Conservation (phyloP, 2,113 vertebrate genomes). For the Cyprinus carpio region DNA sequence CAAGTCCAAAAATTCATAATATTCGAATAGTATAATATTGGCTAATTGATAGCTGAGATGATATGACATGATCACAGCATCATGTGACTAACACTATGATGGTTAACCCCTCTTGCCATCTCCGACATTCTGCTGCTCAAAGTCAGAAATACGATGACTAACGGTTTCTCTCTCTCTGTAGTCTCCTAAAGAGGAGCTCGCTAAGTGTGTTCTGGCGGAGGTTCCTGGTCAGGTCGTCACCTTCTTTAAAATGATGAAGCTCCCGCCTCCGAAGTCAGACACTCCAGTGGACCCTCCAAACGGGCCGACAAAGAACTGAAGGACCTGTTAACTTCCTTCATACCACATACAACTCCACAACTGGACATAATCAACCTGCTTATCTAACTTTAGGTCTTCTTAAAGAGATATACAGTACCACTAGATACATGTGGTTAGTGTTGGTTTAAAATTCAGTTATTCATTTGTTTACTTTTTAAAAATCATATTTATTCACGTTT, state of each 20-base stretch:
- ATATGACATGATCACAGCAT: neutral
- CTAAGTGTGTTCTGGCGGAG: slow-evolving; percentile 75
- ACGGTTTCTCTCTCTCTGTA: slow-evolving; percentile 42
- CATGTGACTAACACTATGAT: neutral
- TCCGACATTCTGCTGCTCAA: neutral
- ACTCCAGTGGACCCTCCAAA: slow-evolving; percentile 52
- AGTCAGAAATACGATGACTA: neutral
- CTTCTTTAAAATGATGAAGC: slow-evolving; percentile 70
- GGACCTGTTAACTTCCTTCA: neutral
- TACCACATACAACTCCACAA: neutral
- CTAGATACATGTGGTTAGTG: neutral
- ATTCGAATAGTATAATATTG: no score
- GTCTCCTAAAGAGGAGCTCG: slow-evolving; percentile 70
- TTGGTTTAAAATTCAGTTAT: neutral
- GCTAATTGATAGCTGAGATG: neutral
- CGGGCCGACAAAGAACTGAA: neutral
- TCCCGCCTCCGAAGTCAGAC: slow-evolving; percentile 64
- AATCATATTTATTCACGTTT: neutral
- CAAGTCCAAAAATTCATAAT: neutral
- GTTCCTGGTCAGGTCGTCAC: slow-evolving; percentile 73
- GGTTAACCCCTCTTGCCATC: neutral
- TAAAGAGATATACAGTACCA: neutral
- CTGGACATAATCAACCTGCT: neutral
- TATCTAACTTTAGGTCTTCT: neutral
- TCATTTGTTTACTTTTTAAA: neutral